Base-by-base conservation (phyloP, 2,888 invertebrate genomes). In the Steinernema carpocapsae region DNA sequence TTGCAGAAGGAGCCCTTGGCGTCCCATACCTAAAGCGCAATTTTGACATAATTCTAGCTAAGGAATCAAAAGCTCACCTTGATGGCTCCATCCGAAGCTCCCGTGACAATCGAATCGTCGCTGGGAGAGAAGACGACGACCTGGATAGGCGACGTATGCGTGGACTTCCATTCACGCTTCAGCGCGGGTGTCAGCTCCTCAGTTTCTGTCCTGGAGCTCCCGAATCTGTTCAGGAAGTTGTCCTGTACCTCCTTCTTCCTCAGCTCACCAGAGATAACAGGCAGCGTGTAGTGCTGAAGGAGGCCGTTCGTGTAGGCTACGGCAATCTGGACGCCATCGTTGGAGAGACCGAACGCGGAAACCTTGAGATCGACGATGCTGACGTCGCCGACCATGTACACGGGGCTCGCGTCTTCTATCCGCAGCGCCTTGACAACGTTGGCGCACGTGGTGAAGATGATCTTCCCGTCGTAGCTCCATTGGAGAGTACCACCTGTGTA, bases 351-450 rank as follows among this genome's bases (percentile, higher is more conserved):
- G 10, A 82, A 80, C 45, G 81, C 78, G 1, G 85, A 48, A 14
- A 43, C n/a, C 32, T 59, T 32, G 7, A 56, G 43, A n/a, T 17
- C 32, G 24, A 17, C 22, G 17, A 29, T 6, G 19, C n/a, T 2
- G 14, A 32, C 43, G 19, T 72, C 26, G 22, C 32, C 46, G 43
- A 26, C 19, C 70, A 72, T n/a, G 46, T 48, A 71, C 22, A 4
- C 37, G 22, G 71, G 42, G 24, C 22, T 26, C 1, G 51, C 79
- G 70, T 84, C 76, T 19, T 78, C 77, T 43, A 84, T 76, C 74
- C 81, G 79, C 26, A 86, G 77, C 19, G 77, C 84, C 76, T 85
- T 86, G 42, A 86, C 80, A 0, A 84, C 76, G 76, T 83, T 82
- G 42, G 80, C 77, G 72, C 85, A 85, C 17, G 85, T 82, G 19